Evolutionary conservation across 92 coral and sea anemone genomes (phyloP), one percentile per base, ranked within the genome.

Genomic region (Zoanthus sociatus): DNA sequence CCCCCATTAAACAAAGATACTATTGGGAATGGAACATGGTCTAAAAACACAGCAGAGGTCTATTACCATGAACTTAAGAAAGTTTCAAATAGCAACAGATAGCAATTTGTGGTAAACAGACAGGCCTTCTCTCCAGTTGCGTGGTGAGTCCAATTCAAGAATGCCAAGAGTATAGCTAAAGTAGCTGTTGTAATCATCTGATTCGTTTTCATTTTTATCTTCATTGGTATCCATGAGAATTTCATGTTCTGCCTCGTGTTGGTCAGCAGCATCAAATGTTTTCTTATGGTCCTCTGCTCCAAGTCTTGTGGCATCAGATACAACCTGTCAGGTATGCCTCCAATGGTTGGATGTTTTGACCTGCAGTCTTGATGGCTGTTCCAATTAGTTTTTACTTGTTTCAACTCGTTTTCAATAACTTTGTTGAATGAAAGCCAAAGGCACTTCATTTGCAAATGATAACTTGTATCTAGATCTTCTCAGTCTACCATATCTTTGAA

Each of bases 101-200:
- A 86, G 54, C 12, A 86, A 73, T 86, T 77, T 71, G 67, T 64
- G 89, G 51, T 86, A 86, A 56, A 78, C 89, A 71, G 72, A 12
- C 51, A 86, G 63, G 86, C 86, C 73, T 86, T 86, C 89, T 86
- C 86, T 76, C 89, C 89, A 86, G 58, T 68, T 86, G 89, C 55
- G 58, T 78, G 89, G 89, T 21, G 6, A 48, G 51, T 50, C 89
- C 46, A 86, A 18, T 54, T 67, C 66, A 78, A 77, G 89, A n/a
- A 86, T 86, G 53, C 60, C 85, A 87, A 87, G 90, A 51, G 54
- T 86, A 66, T 78, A 87, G 86, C 78, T 31, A 66, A 87, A 87
- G 53, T 87, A 87, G 44, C 46, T 61, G 8, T 73, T 78, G 90
- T 87, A 87, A 70, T 87, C 90, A 78, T 69, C 69, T 78, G 90